Evolutionary conservation across 2,888 invertebrate genomes (phyloP).

Genomic region (Cosmorhoe ocellata): DNA sequence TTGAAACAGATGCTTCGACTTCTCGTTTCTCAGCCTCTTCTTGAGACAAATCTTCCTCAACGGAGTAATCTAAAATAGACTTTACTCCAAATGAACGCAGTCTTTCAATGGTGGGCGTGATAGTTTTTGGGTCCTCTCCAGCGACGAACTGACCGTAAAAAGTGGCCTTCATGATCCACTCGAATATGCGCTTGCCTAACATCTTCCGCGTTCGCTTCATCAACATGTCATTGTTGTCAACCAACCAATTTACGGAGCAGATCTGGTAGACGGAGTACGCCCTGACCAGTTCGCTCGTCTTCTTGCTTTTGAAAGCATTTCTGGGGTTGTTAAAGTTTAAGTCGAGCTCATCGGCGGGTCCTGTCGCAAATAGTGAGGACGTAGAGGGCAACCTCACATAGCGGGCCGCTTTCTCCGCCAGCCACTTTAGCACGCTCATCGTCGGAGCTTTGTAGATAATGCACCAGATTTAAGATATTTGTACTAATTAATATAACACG

Average conservation of each 20-base stretch:
- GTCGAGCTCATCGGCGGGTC: constrained; percentile 87
- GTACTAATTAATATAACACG: neutral
- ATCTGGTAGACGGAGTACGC: constrained; percentile 96
- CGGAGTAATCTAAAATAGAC: constrained; percentile 99
- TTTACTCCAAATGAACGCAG: constrained; percentile 98
- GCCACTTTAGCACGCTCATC: constrained; percentile 75
- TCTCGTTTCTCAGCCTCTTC: constrained; percentile 97
- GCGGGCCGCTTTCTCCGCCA: constrained; percentile 64
- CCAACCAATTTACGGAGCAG: constrained; percentile 93
- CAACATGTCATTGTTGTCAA: constrained; percentile 97
- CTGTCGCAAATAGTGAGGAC: constrained; percentile 45
- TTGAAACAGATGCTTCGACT: constrained; percentile 88
- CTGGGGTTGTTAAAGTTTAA: constrained; percentile 92
- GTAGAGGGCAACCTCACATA: constrained; percentile 60
- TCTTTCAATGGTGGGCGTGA: constrained; percentile 54
- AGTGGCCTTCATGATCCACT: neutral
- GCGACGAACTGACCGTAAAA: constrained; percentile 4
- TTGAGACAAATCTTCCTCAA: constrained; percentile 96
- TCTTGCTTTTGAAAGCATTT: constrained; percentile 98
- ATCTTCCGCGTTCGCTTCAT: constrained; percentile 36
- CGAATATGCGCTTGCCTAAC: neutral
- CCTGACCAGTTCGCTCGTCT: constrained; percentile 93
- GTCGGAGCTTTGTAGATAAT: constrained; percentile 59
- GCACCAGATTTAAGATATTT: constrained; percentile 17
- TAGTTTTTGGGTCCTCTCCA: neutral